phyloP scores from a whole-genome alignment of 2,797 vertebrate genomes.

The Brachyrhaphis roseni region DNA sequence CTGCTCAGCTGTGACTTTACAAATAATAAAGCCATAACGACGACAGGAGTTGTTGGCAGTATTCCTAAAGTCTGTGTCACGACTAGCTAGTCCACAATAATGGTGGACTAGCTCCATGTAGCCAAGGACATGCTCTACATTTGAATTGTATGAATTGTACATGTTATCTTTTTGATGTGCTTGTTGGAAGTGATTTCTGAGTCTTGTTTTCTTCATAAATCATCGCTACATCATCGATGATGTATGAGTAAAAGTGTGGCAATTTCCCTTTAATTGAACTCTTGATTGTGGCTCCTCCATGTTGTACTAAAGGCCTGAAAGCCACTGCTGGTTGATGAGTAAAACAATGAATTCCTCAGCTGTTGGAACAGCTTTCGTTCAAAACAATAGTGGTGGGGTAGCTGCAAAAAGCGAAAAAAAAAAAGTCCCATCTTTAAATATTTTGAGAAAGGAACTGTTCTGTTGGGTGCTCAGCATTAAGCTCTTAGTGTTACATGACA shows the following conservation, averaged over 20 bases:
- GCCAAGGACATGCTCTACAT: not conserved
- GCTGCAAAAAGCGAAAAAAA: too few species aligned
- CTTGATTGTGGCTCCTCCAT: conserved; percentile 61
- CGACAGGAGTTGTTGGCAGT: not conserved
- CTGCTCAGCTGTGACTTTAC: not conserved
- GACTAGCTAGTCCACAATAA: not conserved
- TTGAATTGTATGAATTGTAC: not conserved
- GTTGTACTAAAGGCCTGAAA: conserved; percentile 66
- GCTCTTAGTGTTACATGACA: not conserved
- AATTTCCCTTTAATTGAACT: conserved; percentile 48
- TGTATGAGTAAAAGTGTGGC: conserved; percentile 40
- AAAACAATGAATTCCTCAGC: conserved; percentile 40
- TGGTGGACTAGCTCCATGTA: not conserved
- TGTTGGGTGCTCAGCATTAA: not conserved
- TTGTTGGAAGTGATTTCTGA: not conserved
- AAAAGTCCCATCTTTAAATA: not conserved
- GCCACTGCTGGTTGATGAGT: conserved; percentile 60
- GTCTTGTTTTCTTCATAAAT: not conserved
- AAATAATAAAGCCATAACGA: not conserved
- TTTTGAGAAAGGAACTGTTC: not conserved
- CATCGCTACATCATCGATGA: not conserved
- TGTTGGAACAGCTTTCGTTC: conserved; percentile 41
- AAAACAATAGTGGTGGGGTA: too few species aligned
- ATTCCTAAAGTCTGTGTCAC: not conserved
- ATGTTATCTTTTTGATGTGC: not conserved